Evolutionary conservation across 2,113 vertebrate species (phyloP).

Genomic region (Anser brachyrhynchus): DNA sequence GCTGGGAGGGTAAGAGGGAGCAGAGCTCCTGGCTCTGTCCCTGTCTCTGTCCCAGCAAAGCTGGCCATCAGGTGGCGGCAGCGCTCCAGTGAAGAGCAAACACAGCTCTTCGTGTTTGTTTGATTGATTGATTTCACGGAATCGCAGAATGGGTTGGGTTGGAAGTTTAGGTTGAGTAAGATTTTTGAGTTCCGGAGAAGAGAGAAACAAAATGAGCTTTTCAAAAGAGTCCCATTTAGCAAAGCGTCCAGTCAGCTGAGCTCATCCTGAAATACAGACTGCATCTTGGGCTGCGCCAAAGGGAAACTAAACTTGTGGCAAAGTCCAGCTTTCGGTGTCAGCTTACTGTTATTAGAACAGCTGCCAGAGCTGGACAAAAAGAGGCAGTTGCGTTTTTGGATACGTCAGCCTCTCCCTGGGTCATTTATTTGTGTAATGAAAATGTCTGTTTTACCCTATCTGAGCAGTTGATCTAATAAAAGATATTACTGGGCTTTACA

Average conservation of each 20-base stretch:
- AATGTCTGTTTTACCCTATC: background rate
- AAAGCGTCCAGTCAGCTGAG: background rate
- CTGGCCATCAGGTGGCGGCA: conserved; percentile 53
- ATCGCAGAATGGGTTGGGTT: too few relatives aligned
- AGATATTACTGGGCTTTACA: background rate
- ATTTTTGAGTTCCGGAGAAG: background rate
- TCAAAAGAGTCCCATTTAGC: background rate
- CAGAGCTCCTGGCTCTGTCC: background rate
- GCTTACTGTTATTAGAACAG: background rate
- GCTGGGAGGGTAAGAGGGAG: background rate
- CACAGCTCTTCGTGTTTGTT: background rate
- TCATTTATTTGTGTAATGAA: background rate
- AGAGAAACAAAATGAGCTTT: background rate
- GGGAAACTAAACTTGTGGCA: background rate
- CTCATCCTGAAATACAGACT: background rate
- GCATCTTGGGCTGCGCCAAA: background rate
- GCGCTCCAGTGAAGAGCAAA: background rate
- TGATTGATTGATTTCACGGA: too few relatives aligned
- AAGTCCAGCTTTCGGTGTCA: background rate
- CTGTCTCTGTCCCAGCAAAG: too few relatives aligned
- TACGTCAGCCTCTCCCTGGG: background rate
- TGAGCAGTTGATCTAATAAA: background rate
- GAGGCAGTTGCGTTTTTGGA: background rate
- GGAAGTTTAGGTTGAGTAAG: background rate
- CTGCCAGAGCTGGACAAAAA: background rate